Percentiles rank a stretch among this genome's conserved stretches.
These are phyloP conservation scores for Periophthalmus modestus DNA, from an alignment of 2,113 vertebrate species.

Conservation along the genomic window DNA sequence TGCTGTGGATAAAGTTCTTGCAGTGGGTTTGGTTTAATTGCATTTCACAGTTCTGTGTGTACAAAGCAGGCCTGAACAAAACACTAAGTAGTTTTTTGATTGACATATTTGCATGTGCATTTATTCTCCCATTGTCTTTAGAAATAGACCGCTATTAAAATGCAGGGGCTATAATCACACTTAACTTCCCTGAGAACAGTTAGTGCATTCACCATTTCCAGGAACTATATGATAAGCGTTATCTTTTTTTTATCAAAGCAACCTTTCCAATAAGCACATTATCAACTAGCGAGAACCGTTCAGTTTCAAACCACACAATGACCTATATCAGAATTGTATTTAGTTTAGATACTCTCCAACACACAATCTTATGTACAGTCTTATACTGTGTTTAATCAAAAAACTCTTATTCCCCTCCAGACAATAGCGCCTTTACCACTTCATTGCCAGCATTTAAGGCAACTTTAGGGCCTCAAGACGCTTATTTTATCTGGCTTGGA, in stretches of 20 bases:
- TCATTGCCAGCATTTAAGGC: background rate
- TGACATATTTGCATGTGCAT: background rate
- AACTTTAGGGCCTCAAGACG: background rate
- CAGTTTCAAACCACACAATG: background rate
- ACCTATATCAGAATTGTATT: background rate
- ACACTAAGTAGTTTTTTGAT: background rate
- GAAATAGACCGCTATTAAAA: background rate
- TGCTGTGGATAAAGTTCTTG: background rate
- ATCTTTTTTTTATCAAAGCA: background rate
- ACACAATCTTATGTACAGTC: background rate
- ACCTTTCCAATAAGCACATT: background rate
- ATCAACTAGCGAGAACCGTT: background rate
- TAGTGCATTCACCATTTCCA: background rate
- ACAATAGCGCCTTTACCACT: background rate
- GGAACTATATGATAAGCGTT: background rate
- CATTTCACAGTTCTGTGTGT: constrained; percentile 2
- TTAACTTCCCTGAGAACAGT: background rate
- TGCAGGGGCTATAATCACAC: background rate
- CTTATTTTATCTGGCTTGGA: constrained; percentile 28
- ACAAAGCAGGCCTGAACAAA: background rate
- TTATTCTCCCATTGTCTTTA: background rate
- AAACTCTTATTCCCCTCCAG: background rate
- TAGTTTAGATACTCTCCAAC: background rate
- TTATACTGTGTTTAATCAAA: background rate
- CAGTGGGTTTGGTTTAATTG: constrained; percentile 1